Base-by-base conservation (phyloP, 1,140 invertebrate genomes). In the Trachelipus rathkii region DNA sequence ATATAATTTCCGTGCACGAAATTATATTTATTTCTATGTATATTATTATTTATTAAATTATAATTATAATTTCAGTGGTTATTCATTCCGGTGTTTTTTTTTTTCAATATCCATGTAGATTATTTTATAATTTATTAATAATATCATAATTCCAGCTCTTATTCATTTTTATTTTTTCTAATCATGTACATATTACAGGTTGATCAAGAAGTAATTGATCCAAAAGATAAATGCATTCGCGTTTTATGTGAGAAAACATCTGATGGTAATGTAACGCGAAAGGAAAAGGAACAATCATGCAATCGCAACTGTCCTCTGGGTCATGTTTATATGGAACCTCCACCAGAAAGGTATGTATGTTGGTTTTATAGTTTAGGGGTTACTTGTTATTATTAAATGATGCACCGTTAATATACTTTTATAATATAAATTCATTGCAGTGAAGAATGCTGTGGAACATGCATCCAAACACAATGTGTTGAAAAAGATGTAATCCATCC, bases 361-460 rank as follows among this genome's bases (percentile, higher is more conserved):
- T 23, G 8, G n/a, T 43, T 50, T 33, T 6, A 33, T 33, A 6
- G 33, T 6, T 33, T 33, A n/a, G n/a, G n/a, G n/a, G n/a, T n/a
- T n/a, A n/a, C n/a, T 21, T 11, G 68, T 70, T 33, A 70, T 70
- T 33, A 13, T 15, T 70, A 5, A 70, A 11, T 33, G 6, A 33
- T 33, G 33, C 33, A 33, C 33, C 69, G 19, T 60, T n/a, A 4
- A 13, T 24, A 66, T 19, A 2, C 68, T 81, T 0, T 46, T 77
- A 5, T 33, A 33, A 33, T 33, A 33, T 33, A 33, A 33, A 33
- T 33, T 33, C 6, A 33, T 33, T 83, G 81, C 15, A 84, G 79
- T 13, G 82, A 83, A 3, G 82, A 86, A 21, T 93, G 92, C 84
- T 94, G 92, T 81, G 92, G 92, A 5, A 85, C 88, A 75, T 94